These are phyloP conservation scores for Erpobdella octoculata DNA, from an alignment of 2,888 invertebrate species.

Conservation along the genomic window DNA sequence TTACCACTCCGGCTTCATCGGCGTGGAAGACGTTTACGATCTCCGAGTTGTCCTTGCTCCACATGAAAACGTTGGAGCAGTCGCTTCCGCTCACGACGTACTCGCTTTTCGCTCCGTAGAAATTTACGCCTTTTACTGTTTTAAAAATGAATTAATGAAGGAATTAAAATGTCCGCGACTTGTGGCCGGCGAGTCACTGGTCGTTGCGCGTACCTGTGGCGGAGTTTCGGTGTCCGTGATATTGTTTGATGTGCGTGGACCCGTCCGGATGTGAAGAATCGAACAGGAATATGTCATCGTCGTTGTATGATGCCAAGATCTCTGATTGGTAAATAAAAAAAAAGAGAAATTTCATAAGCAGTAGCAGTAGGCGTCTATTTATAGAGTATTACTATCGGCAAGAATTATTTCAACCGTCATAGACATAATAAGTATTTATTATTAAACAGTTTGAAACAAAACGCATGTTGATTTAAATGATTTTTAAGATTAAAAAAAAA, in stretches of 20 bases:
- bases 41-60: conserved; percentile 79
- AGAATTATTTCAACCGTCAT: too few relatives aligned
- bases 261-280: conserved; percentile 59
- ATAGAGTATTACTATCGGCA: too few relatives aligned
- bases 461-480: too few relatives aligned
- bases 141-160: too few relatives aligned
- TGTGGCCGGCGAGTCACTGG: too few relatives aligned
- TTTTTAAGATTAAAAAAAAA: too few relatives aligned
- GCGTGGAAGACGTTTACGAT: conserved; percentile 70
- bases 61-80: conserved; percentile 75
- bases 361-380: too few relatives aligned
- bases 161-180: too few relatives aligned
- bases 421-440: too few relatives aligned
- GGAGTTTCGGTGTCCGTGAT: conserved; percentile 61
- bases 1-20: conserved; percentile 55
- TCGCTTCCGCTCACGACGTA: conserved; percentile 87
- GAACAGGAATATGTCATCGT: conserved; percentile 83
- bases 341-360: too few relatives aligned
- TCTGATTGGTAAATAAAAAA: conserved; percentile 55
- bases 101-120: conserved; percentile 82
- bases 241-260: conserved; percentile 57
- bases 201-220: conserved; percentile 56
- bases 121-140: conserved; percentile 79
- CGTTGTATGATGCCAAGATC: conserved; percentile 84
- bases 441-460: too few relatives aligned